These are phyloP conservation scores for Poecilia picta DNA, from an alignment of 2,797 vertebrate genomes.

Conservation along the genomic window DNA sequence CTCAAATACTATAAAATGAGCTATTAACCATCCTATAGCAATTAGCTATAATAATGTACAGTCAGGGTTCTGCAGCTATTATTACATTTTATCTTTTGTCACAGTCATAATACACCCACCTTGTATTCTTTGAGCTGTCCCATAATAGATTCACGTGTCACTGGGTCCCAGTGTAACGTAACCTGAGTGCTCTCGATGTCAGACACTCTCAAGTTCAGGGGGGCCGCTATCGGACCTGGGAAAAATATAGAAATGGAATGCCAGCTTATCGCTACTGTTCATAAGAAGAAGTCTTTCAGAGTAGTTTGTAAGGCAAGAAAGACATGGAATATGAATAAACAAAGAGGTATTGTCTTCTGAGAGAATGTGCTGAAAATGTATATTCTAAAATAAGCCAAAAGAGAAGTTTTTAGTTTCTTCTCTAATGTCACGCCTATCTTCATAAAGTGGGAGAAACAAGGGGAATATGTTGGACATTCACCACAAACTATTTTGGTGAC, in stretches of 20 bases:
- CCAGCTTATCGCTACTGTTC: not conserved
- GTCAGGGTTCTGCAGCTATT: not conserved
- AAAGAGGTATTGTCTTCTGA: not conserved
- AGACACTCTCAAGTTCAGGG: conserved; percentile 90
- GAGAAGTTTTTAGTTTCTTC: not conserved
- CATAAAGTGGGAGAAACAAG: not conserved
- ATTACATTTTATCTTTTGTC: not conserved
- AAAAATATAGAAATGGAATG: conserved; percentile 13
- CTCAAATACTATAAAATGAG: not conserved
- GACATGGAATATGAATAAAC: too few species aligned
- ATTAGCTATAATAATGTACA: not conserved
- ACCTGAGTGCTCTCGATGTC: conserved; percentile 91
- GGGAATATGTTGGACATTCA: not conserved
- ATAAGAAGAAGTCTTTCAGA: not conserved
- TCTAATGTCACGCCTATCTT: not conserved
- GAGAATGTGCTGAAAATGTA: not conserved
- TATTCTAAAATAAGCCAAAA: not conserved
- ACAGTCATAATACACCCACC: conserved; percentile 76
- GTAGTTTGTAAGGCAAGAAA: not conserved
- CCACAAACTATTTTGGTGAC: not conserved
- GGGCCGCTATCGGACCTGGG: conserved; percentile 90
- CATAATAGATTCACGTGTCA: conserved; percentile 87
- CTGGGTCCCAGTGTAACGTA: conserved; percentile 90
- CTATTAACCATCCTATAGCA: not conserved
- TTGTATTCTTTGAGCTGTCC: conserved; percentile 95